Evolutionary conservation across 2,888 invertebrate species (phyloP), one percentile per base, ranked within the genome.

Genomic region (Lasioglossum zephyrum): DNA sequence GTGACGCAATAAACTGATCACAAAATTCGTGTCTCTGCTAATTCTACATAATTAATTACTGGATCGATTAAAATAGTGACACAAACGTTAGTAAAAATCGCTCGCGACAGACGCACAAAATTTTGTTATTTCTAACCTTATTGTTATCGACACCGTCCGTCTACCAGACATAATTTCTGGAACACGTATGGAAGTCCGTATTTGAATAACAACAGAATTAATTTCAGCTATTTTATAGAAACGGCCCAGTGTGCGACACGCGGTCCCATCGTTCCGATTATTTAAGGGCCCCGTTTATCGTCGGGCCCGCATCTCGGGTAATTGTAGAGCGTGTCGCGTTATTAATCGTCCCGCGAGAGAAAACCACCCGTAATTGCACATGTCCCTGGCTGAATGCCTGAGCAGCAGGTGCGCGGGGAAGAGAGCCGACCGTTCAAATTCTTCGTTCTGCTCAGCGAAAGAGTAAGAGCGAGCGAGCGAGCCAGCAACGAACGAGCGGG

Each of bases 381-480:
- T 85, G 85, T 85, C 82, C 66, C 75, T 75, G 81, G 73, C 53
- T 75, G 84, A 81, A 84, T 84, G 72, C 86, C 74, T 78, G 73
- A 75, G 72, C 81, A 60, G 78, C 86, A 82, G 83, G 86, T 86
- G 85, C 85, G 70, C n/a, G 53, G 85, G 85, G 70, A 75, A 82
- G 18, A 47, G 41, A 72, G 57, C 22, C 53, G 79, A 41, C 70
- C 70, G 82, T 80, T 82, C 31, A 86, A 82, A 87, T 87, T 87
- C 87, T 73, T 75, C 82, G 87, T 87, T 87, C 82, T 86, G 87
- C 60, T 75, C 36, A 69, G 80, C 86, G 75, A 74, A 74, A 70
- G 75, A 77, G 47, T 31, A 18, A 72, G 77, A 77, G 85, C 75
- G 77, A 78, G 81, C 76, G 77, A 77, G 85, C 75, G 77, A 78